Evolutionary conservation across 1,140 invertebrate species (phyloP).

Genomic region (Spodoptera frugiperda): DNA sequence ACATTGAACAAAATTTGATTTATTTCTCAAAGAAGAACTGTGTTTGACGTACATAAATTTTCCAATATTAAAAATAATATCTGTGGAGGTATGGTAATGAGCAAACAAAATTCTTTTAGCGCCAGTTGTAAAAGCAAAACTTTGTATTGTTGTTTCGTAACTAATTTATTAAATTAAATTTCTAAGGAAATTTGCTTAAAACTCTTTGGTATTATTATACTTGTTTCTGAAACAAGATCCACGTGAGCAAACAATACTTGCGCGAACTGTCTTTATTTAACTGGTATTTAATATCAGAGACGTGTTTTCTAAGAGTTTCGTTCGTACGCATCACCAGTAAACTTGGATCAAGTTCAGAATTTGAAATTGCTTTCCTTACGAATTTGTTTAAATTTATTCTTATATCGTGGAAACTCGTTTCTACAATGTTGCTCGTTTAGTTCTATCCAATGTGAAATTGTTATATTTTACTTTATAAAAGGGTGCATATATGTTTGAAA

Average conservation of each 20-base stretch:
- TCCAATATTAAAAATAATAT: slow-evolving; percentile 41
- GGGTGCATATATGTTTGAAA: not conserved
- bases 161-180: slow-evolving; percentile 81
- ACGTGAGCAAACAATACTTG: slow-evolving; percentile 75
- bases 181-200: slow-evolving; percentile 62
- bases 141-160: slow-evolving; percentile 69
- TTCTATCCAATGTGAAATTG: slow-evolving; percentile 41
- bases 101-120: slow-evolving; percentile 66
- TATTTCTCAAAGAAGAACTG: slow-evolving; percentile 5
- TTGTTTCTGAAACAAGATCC: slow-evolving; percentile 72
- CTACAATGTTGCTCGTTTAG: slow-evolving; percentile 59
- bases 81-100: slow-evolving; percentile 56
- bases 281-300: slow-evolving; percentile 80
- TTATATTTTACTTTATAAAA: not conserved
- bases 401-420: slow-evolving; percentile 51
- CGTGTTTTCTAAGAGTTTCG: slow-evolving; percentile 64
- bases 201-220: slow-evolving; percentile 77
- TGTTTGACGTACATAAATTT: slow-evolving; percentile 9
- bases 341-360: slow-evolving; percentile 72
- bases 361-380: slow-evolving; percentile 66
- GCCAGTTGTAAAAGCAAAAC: slow-evolving; percentile 65
- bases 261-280: slow-evolving; percentile 79
- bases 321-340: slow-evolving; percentile 59
- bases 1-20: slow-evolving; percentile 23
- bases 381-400: slow-evolving; percentile 64